Evolutionary conservation across 2,113 vertebrate species (phyloP), one percentile per base, ranked within the genome.

Genomic region (Sinocyclocheilus anshuiensis): DNA sequence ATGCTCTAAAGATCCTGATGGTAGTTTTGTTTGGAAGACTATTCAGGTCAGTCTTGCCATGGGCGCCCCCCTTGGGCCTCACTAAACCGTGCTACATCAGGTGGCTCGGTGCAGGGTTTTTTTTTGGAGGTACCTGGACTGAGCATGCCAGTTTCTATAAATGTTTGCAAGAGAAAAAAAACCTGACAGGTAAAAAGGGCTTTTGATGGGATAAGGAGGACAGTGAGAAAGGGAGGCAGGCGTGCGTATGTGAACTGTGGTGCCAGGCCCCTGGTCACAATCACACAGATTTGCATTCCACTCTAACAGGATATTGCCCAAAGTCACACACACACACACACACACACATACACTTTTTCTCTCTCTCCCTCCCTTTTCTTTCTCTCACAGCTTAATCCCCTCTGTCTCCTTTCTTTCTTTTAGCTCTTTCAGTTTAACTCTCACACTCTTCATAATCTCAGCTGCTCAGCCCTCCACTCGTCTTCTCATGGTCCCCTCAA

Each of bases 261-360:
- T 92, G 91, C 92, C 93, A 93, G 90, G 85, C 89, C 48, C 84
- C 87, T 88, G 89, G 88, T 90, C 89, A 91, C 87, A 93, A 89
- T 93, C 90, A 87, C 91, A 92, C 90, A 92, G 89, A 92, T 92
- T 91, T 91, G 48, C 92, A 94, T 94, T 94, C 93, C 93, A 90
- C 84, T 92, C 92, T 91, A 92, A 93, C 92, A 91, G 92, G 91
- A 93, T 94, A 90, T 92, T 89, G 89, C 92, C 91, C 91, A 93
- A 93, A 92, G 89, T 91, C 89, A 22, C 81, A 36, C 80, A 16
- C 71, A 29, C 91, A 6, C 80, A 29, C 80, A 29, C 72, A 39
- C 77, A 45, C 63, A 55, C n/a, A 15, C 8, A 29, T 1, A 50
- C 22, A 24, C 13, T 29, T 55, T 39, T 15, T 55, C 29, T 48